Base-by-base conservation (phyloP, 2,888 invertebrate species). In the Antheraea assamensis region DNA sequence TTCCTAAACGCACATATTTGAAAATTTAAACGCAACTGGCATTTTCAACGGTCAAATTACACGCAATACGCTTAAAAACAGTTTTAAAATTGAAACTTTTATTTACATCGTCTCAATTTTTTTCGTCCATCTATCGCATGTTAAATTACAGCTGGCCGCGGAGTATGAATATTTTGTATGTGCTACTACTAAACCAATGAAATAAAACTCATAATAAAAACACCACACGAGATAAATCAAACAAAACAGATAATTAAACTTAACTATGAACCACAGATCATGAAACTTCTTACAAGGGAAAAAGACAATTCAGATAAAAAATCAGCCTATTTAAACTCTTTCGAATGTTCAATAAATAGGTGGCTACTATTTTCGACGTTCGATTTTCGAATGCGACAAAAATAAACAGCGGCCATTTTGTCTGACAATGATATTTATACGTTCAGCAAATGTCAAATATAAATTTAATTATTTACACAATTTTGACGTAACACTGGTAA, bases 321-420 rank as follows among this genome's bases (percentile, higher is more conserved):
- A 2, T 8, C 5, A 35, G 35, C 35, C 10, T 8, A 35, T 35
- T 35, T 35, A 10, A 35, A 35, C 35, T 35, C 35, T 35, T 35
- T 35, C 35, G 35, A 35, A 35, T 35, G 10, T 4, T 4, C 10
- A 35, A 35, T 49, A 49, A 15, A 19, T 21, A 52, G 19, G 19
- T 17, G 19, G 21, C 21, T 15, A 68, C 68, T 68, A 68, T 68
- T 68, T 68, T 15, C 68, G 68, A n/a, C 31, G 17, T 68, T 68
- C 35, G 68, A 68, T 68, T 68, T 68, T 68, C 61, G 27, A 68
- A 35, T 13, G 31, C 35, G n/a, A 31, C 35, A 35, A 68, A 68
- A 68, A 68, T 68, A 68, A 35, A 35, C 35, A 10, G 35, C 68
- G 17, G 35, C 68, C 68, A 68, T 68, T 68, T 68, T 68, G 68